Percentiles rank a stretch among this genome's conserved stretches.
phyloP scores from a whole-genome alignment of 2,888 invertebrate genomes.

The Protonemura montana region DNA sequence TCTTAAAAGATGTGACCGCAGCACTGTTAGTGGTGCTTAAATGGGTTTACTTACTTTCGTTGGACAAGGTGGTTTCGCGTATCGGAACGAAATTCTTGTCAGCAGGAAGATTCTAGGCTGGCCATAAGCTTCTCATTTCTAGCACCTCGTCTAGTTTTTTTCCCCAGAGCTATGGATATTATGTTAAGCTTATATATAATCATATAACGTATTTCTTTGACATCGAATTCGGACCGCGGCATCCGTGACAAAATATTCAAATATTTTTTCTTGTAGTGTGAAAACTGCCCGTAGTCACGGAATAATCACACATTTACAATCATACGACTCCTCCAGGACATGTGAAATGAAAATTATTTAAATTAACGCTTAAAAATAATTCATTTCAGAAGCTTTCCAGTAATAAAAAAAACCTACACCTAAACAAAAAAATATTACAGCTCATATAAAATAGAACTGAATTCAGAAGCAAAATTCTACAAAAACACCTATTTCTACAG shows the following conservation, averaged over 20 bases:
- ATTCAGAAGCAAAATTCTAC: too few relatives aligned
- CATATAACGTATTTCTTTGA: not conserved
- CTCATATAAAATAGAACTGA: too few relatives aligned
- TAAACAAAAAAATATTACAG: too few relatives aligned
- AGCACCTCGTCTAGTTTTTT: not conserved
- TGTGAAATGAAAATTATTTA: not conserved
- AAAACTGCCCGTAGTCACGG: not conserved
- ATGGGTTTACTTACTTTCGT: not conserved
- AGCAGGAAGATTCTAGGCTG: too few relatives aligned
- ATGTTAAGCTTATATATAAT: too few relatives aligned
- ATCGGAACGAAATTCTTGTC: too few relatives aligned
- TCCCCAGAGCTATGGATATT: too few relatives aligned
- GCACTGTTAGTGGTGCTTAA: not conserved
- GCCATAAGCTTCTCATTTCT: not conserved
- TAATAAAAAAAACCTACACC: too few relatives aligned
- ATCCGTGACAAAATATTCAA: not conserved
- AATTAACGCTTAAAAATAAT: too few relatives aligned
- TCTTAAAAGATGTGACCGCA: not conserved
- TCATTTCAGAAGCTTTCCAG: too few relatives aligned
- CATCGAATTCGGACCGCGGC: not conserved
- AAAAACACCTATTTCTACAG: too few relatives aligned
- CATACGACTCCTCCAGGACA: too few relatives aligned
- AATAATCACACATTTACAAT: not conserved
- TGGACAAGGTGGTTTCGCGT: not conserved
- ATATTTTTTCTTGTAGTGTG: not conserved